Evolutionary conservation across 2,888 invertebrate species (phyloP).

Genomic region (Reticulitermes lucifugus): DNA sequence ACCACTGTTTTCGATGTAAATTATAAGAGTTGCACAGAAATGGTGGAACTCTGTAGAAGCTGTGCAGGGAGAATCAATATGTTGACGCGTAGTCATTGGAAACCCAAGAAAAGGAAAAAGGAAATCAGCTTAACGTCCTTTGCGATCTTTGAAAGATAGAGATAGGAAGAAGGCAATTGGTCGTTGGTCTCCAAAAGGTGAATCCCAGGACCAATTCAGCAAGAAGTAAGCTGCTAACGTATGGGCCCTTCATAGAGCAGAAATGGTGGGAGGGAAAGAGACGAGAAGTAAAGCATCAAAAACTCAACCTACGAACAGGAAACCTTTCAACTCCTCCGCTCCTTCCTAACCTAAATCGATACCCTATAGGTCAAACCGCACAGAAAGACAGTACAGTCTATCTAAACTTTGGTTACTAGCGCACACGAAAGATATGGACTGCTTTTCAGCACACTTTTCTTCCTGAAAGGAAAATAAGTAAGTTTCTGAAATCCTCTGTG

Average conservation of each 20-base stretch:
- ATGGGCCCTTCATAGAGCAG: slow-evolving; percentile 7
- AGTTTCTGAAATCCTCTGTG: too few species aligned
- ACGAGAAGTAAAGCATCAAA: not conserved
- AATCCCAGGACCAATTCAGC: slow-evolving; percentile 27
- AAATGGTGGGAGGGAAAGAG: not conserved
- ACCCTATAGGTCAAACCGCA: slow-evolving; percentile 20
- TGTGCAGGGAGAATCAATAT: not conserved
- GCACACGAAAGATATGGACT: too few species aligned
- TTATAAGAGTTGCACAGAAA: too few species aligned
- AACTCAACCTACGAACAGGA: not conserved
- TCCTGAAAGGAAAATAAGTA: too few species aligned
- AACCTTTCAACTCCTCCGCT: not conserved
- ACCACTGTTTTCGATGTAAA: too few species aligned
- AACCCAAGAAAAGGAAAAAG: not conserved
- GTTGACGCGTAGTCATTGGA: not conserved
- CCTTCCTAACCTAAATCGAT: slow-evolving; percentile 13
- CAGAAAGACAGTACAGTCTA: not conserved
- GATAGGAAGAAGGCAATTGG: slow-evolving; percentile 29
- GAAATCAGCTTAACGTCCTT: not conserved
- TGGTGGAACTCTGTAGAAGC: too few species aligned
- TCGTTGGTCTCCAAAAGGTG: slow-evolving; percentile 25
- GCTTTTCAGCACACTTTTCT: not conserved
- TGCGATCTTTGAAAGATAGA: not conserved
- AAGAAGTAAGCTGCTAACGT: slow-evolving; percentile 13
- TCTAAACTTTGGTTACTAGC: not conserved